Evolutionary conservation across 2,888 invertebrate genomes (phyloP).

Genomic region (Nezara viridula): DNA sequence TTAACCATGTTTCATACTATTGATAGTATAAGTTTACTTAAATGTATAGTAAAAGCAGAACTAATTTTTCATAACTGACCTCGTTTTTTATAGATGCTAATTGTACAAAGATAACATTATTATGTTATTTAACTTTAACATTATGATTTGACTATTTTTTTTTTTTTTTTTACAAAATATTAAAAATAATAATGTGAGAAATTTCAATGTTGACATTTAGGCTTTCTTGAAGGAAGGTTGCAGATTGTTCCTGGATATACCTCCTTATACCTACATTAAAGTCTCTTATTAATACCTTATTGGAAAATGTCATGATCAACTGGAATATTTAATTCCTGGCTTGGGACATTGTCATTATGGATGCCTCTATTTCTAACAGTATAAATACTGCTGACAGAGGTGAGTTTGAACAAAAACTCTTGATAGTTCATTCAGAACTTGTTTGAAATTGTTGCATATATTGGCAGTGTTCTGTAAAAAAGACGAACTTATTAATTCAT

Average conservation of each 20-base stretch:
- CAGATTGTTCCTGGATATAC: not conserved
- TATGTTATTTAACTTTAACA: too few relatives aligned
- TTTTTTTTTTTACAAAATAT: too few relatives aligned
- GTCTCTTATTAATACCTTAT: not conserved
- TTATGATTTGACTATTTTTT: too few relatives aligned
- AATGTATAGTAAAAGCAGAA: too few relatives aligned
- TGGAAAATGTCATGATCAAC: not conserved
- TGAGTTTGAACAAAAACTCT: not conserved
- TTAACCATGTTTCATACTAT: too few relatives aligned
- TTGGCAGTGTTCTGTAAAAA: too few relatives aligned
- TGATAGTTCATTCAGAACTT: not conserved
- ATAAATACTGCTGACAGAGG: conserved; percentile 60
- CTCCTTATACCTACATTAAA: not conserved
- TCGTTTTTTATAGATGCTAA: too few relatives aligned
- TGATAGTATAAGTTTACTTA: too few relatives aligned
- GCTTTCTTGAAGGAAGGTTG: conserved; percentile 21
- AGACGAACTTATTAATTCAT: not conserved
- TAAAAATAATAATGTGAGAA: not conserved
- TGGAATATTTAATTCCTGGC: conserved; percentile 64
- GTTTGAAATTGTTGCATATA: too few relatives aligned
- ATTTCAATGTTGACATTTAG: not conserved
- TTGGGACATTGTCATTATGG: not conserved
- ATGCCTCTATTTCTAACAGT: conserved; percentile 20
- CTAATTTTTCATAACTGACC: too few relatives aligned
- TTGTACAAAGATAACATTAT: too few relatives aligned